phyloP scores from a whole-genome alignment of 2,113 vertebrate genomes.

The Thomomys bottae region DNA sequence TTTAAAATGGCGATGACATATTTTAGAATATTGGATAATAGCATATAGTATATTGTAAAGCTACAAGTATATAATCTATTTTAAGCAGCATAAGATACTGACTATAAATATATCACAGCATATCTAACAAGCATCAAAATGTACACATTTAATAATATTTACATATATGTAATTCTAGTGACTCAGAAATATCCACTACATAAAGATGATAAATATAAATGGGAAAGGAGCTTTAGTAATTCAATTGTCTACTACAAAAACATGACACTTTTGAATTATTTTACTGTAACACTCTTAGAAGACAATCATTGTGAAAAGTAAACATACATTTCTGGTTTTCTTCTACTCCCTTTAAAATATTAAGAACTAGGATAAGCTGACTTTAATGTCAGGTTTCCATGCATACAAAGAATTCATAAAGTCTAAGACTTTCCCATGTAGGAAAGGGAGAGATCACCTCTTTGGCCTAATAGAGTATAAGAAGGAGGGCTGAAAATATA shows the following conservation, averaged over 20 bases:
- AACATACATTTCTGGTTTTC: constrained; percentile 21
- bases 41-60: background rate
- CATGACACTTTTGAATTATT: background rate
- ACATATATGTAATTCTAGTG: background rate
- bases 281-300: background rate
- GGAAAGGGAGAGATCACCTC: background rate
- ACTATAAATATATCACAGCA: background rate
- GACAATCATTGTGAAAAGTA: background rate
- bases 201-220: background rate
- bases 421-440: background rate
- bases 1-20: background rate
- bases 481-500: background rate
- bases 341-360: background rate
- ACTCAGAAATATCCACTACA: background rate
- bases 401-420: background rate
- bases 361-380: background rate
- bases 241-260: background rate
- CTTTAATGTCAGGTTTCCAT: background rate
- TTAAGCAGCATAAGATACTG: background rate
- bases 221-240: background rate
- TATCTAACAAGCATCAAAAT: background rate
- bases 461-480: background rate
- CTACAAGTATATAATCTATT: background rate
- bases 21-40: background rate
- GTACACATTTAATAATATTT: background rate